Percentiles rank a stretch among this genome's conserved stretches.
Conservation (phyloP, 23 tunicate genomes). For the Trididemnum clinides region DNA sequence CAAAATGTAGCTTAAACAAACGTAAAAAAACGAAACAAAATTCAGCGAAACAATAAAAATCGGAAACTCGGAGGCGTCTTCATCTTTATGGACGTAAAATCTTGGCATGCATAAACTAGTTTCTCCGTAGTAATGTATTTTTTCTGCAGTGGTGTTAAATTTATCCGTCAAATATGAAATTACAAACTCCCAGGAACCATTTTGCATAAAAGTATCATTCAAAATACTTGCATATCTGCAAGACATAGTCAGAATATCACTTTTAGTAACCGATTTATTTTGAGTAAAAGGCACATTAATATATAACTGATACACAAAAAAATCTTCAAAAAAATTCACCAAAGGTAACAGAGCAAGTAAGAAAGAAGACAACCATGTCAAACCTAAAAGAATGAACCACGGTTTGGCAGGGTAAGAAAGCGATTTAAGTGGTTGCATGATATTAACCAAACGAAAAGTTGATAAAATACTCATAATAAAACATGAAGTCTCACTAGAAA, state of each 20-base stretch:
- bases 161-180: background rate
- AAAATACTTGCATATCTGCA: background rate
- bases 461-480: slow-evolving; percentile 32
- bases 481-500: slow-evolving; percentile 72
- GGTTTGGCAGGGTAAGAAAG: background rate
- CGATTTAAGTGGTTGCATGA: background rate
- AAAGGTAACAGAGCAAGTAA: background rate
- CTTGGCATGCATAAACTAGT: slow-evolving; percentile 31
- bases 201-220: background rate
- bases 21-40: slow-evolving; percentile 17
- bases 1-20: background rate
- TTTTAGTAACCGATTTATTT: background rate
- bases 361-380: background rate
- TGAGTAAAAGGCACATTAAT: background rate
- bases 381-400: background rate
- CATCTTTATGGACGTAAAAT: background rate
- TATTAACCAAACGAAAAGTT: background rate
- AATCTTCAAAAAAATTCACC: background rate
- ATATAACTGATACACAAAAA: background rate
- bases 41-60: background rate
- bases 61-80: background rate
- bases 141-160: no score
- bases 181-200: background rate
- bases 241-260: background rate
- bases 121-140: background rate